Conservation (phyloP, 1,140 invertebrate species). For the Drosophila navojoa region DNA sequence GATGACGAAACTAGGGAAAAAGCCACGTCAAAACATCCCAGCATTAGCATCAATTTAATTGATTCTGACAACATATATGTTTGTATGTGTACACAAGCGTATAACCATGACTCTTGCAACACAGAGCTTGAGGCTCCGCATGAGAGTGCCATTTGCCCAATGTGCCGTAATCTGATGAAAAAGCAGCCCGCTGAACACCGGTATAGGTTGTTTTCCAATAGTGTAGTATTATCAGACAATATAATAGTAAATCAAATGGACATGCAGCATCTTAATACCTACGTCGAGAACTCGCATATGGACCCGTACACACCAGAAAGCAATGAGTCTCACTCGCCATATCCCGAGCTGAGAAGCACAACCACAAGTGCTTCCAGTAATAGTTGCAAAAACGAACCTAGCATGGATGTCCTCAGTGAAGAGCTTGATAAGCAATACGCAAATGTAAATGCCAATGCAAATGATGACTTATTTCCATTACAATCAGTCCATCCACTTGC, state of each 20-base stretch:
- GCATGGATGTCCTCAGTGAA: constrained; percentile 4
- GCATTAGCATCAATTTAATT: constrained; percentile 85
- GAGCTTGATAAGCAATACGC: not conserved
- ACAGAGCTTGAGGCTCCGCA: constrained; percentile 21
- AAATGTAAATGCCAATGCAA: not conserved
- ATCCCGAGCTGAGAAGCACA: constrained; percentile 83
- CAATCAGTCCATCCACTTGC: not conserved
- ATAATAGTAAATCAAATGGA: constrained; percentile 86
- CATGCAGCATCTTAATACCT: constrained; percentile 84
- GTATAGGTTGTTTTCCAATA: constrained; percentile 70
- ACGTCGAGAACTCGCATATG: constrained; percentile 78
- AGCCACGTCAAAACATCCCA: constrained; percentile 65
- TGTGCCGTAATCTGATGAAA: constrained; percentile 67
- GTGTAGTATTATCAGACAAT: constrained; percentile 69
- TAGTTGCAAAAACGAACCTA: constrained; percentile 36
- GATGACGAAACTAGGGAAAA: constrained; percentile 2
- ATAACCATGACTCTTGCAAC: constrained; percentile 25
- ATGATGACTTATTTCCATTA: constrained; percentile 5
- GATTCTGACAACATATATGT: constrained; percentile 84
- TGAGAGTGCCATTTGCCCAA: constrained; percentile 53
- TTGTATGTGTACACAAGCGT: constrained; percentile 62
- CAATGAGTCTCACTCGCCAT: constrained; percentile 89
- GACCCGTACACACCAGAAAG: constrained; percentile 92
- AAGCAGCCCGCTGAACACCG: constrained; percentile 52
- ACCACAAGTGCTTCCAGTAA: constrained; percentile 54